Evolutionary conservation across 1,140 invertebrate genomes (phyloP), one percentile per base, ranked within the genome.

Genomic region (Drosophila oshimai): DNA sequence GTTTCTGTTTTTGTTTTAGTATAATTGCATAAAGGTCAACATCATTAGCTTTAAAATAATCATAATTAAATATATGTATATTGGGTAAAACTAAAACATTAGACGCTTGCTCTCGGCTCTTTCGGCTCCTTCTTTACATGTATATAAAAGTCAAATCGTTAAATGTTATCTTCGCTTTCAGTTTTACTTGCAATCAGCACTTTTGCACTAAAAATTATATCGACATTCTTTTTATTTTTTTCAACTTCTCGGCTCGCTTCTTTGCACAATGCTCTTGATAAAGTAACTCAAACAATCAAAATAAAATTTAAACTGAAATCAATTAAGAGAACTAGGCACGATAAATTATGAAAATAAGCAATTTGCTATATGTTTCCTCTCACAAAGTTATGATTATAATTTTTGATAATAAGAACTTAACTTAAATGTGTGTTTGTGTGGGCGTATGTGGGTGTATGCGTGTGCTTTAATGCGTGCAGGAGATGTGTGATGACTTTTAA

Each of bases 11-110:
- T 73, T 45, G 42, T 73, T 64, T 62, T 65, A 73, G 70, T 84
- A 84, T 80, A 86, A 86, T 87, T 87, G 71, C 71, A 80, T 80
- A 76, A 75, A 84, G 87, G 70, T 87, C 81, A 86, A 86, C 80
- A 80, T 75, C 44, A 86, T 86, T 86, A 87, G 55, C 58, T 55
- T 73, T 51, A 74, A 74, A 74, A 55, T 73, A 73, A 74, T 68
- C 47, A 55, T 70, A 86, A 80, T 79, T 78, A 84, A 83, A 74
- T 75, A 60, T 77, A 81, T 71, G 54, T 79, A 71, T 50, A 75
- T 75, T 45, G 20, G 54, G 54, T 80, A 81, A 33, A 81, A 76
- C 71, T 80, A 79, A 86, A 83, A 54, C 74, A 69, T 60, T 41
- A 65, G 65, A 65, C 51, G 51, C 49, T 75, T 65, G 55, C 49